Conservation (phyloP, 2,113 vertebrate genomes). For the Grammomys surdaster region DNA sequence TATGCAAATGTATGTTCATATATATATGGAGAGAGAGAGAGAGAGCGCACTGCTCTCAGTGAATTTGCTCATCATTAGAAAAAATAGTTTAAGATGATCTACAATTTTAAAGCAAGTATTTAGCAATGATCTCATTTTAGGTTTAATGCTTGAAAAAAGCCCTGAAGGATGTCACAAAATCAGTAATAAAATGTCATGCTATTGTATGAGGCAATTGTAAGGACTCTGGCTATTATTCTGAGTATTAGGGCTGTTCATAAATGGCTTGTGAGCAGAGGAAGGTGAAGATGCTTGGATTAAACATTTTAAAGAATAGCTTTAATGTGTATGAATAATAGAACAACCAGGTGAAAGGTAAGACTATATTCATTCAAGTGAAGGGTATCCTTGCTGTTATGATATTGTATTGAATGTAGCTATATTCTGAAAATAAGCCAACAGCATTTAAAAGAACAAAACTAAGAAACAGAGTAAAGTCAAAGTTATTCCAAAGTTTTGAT, state of each 20-base stretch:
- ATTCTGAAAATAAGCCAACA: neutral
- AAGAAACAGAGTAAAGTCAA: neutral
- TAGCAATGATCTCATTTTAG: neutral
- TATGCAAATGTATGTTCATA: neutral
- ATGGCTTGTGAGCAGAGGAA: neutral
- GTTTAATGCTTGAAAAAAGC: conserved; percentile 20
- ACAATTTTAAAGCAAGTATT: conserved; percentile 13
- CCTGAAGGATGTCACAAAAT: neutral
- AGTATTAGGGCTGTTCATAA: neutral
- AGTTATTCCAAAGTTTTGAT: neutral
- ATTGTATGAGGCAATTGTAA: neutral
- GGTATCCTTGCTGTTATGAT: neutral
- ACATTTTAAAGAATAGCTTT: neutral
- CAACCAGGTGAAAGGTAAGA: neutral
- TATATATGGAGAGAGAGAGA: too few species aligned
- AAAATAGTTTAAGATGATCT: neutral
- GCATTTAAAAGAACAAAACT: neutral
- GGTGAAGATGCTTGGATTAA: neutral
- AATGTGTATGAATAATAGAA: neutral
- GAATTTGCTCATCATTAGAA: neutral
- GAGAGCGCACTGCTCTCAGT: neutral
- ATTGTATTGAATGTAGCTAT: neutral
- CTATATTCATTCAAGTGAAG: neutral
- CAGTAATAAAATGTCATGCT: neutral
- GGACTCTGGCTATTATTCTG: neutral